Evolutionary conservation across 2,888 invertebrate genomes (phyloP), one percentile per base, ranked within the genome.

Genomic region (Rambutsinella grinnellia): DNA sequence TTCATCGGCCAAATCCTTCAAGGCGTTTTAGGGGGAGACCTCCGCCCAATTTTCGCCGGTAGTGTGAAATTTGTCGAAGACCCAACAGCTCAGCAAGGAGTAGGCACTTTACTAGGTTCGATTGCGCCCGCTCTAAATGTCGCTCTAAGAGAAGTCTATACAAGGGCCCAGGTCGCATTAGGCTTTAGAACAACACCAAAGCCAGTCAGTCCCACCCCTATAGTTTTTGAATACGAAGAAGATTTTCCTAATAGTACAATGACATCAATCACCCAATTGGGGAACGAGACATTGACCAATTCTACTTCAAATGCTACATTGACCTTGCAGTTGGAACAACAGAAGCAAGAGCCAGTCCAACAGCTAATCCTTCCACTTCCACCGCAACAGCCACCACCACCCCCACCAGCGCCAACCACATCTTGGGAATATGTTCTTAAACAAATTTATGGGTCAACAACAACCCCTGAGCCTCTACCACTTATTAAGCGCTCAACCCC

Each of bases 111-210:
- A 17, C 26, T 70, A 3, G 47, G 56, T 2, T 26, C 62, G 10
- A 63, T 70, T 3, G 70, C 70, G 2, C 70, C 70, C 5, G 51
- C 46, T 6, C n/a, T 70, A 17, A 70, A 70, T 56, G 21, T 70
- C 0, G 68, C 60, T 8, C 53, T 69, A 13, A 23, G 60, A 6
- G 53, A 69, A 44, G 23, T 60, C 1, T 60, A 69, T 17, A 51
- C 15, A 0, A 27, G 58, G 21, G 53, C 60, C 6, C 57, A 24
- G 47, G 44, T 17, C 3, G 13, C 3, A 13, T 46, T 70, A 6
- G 62, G 54, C 1, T 47, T 47, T 17, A 19, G 21, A 56, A 46
- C 62, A 27, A 62, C 61, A 17, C 17, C 60, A n/a, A n/a, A n/a
- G n/a, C n/a, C n/a, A n/a, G n/a, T n/a, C n/a, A n/a, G n/a, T n/a